Evolutionary conservation across 2,113 vertebrate species (phyloP).

Genomic region (Pteruthius melanotis): DNA sequence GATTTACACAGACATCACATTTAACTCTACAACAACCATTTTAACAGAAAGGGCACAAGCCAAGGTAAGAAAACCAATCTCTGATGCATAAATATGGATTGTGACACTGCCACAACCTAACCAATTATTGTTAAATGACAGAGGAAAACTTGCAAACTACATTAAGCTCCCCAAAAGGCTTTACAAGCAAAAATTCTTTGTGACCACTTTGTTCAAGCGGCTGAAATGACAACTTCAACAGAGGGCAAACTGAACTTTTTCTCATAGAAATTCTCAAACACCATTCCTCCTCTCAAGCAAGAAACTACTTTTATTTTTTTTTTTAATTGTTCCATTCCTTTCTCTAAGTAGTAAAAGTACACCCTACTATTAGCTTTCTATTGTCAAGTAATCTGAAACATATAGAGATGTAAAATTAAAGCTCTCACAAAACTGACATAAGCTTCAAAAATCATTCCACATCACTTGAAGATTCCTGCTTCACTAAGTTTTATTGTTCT

Average conservation of each 20-base stretch:
- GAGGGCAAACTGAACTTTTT: neutral
- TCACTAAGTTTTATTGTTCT: conserved; percentile 45
- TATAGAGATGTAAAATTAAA: conserved; percentile 39
- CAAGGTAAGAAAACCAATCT: neutral
- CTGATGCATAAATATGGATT: neutral
- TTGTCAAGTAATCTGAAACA: conserved; percentile 18
- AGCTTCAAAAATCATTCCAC: conserved; percentile 53
- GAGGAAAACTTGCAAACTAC: neutral
- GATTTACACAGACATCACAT: neutral
- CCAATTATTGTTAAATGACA: neutral
- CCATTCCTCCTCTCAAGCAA: neutral
- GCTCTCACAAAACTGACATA: conserved; percentile 48
- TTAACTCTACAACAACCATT: neutral
- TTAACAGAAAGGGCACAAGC: neutral
- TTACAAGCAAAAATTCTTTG: neutral
- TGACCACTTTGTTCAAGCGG: neutral
- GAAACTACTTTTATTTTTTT: neutral
- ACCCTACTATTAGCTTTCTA: neutral
- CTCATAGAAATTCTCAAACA: neutral
- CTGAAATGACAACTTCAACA: neutral
- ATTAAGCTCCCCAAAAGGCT: neutral
- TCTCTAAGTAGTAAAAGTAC: neutral
- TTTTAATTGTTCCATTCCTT: neutral
- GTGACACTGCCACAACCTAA: neutral
- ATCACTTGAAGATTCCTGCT: conserved; percentile 41